Evolutionary conservation across 1,140 invertebrate genomes (phyloP), one percentile per base, ranked within the genome.

Genomic region (Drosophila repleta): DNA sequence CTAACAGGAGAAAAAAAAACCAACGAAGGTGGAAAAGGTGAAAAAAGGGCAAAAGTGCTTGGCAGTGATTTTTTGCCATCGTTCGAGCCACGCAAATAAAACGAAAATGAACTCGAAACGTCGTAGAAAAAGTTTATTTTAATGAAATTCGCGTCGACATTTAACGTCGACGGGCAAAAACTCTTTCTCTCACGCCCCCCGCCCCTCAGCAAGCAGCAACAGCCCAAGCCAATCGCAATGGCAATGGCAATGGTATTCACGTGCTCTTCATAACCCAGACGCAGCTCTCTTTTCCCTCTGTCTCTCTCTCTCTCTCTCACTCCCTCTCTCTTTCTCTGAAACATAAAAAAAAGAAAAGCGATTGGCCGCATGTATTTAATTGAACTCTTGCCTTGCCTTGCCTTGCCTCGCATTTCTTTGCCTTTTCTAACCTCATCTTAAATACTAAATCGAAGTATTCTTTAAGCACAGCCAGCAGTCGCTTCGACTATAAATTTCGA

Each of bases 81-180:
- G 41, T 76, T 43, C 39, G n/a, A 55, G 52, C 51, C 61, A 43
- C 32, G 80, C 74, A 82, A 87, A 87, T 88, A 87, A 87, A 87
- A 87, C 60, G 82, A 87, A 88, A 82, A 87, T 87, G 83, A 82
- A 87, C 82, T 87, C 78, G 77, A 71, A 55, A 81, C 51, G 57
- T 65, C 72, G 82, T 82, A 67, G 83, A 82, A 87, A 85, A 87
- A 87, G 83, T 87, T 88, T 87, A 79, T 88, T 87, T 87, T 85
- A 85, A 85, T 85, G 82, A 85, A 85, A 85, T 82, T 85, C 78
- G 83, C 82, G 85, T 79, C 82, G 82, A 82, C 82, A 85, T 85
- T 85, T 85, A 79, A 87, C 66, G 82, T 69, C 67, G 61, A 48
- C 67, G 46, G 17, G 55, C 39, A 13, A 43, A 35, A 35, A 35